These are phyloP conservation scores for Diarsia dahlii DNA, from an alignment of 2,888 invertebrate species.

Conservation along the genomic window DNA sequence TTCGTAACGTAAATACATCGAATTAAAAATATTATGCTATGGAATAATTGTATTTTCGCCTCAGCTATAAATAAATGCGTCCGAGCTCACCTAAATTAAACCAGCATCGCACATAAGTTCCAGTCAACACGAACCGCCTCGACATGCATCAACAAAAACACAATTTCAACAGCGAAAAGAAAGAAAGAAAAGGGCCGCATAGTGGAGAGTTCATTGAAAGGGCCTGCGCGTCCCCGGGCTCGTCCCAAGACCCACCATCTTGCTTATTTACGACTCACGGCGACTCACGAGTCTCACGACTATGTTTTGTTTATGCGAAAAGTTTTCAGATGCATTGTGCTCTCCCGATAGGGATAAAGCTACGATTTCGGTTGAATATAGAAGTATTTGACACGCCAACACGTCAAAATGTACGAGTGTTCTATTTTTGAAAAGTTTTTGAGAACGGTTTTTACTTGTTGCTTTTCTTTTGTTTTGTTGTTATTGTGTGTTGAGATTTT, in stretches of 20 bases:
- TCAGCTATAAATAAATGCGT: not conserved
- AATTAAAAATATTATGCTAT: not conserved
- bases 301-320: conserved; percentile 54
- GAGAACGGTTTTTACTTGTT: conserved; percentile 18
- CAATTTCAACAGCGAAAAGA: conserved; percentile 52
- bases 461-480: conserved; percentile 17
- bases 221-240: conserved; percentile 49
- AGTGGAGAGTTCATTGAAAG: conserved; percentile 55
- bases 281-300: conserved; percentile 42
- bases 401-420: conserved; percentile 7
- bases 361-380: conserved; percentile 30
- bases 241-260: conserved; percentile 37
- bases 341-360: conserved; percentile 37
- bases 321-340: conserved; percentile 49
- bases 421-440: conserved; percentile 23
- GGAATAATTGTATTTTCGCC: not conserved
- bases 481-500: not conserved
- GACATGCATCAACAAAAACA: conserved; percentile 56
- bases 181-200: conserved; percentile 35
- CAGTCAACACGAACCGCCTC: conserved; percentile 15
- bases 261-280: conserved; percentile 53
- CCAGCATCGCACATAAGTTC: not conserved
- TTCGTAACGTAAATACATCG: not conserved
- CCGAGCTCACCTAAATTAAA: conserved; percentile 1
- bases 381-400: conserved; percentile 24